A percentile compares a stretch with the other conserved stretches of the same genome.
Conservation (phyloP, 2,113 vertebrate species). For the Mellivora capensis region DNA sequence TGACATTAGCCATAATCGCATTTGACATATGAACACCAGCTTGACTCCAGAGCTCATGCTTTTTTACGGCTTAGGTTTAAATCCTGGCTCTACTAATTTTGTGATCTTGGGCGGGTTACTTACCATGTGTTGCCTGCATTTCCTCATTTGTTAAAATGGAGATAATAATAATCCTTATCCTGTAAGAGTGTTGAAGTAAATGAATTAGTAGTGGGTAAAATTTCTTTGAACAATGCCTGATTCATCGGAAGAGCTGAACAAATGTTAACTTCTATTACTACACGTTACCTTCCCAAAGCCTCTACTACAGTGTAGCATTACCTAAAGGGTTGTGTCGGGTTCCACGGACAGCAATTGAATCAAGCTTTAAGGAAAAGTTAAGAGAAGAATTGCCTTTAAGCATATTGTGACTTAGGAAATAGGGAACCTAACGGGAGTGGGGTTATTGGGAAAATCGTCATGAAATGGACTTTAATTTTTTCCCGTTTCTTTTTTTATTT, state of each 20-base stretch:
- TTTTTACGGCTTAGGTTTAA: neutral
- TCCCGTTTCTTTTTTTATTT: neutral
- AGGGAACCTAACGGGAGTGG: neutral
- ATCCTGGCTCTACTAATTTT: neutral
- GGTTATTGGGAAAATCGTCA: neutral
- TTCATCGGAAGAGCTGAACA: neutral
- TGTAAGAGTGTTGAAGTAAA: neutral
- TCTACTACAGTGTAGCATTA: neutral
- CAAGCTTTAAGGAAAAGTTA: neutral
- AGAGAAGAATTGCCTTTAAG: fast-evolving
- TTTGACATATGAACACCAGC: neutral
- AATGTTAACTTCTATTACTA: neutral
- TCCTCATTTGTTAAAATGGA: neutral
- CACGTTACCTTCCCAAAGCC: neutral
- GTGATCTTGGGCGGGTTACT: neutral
- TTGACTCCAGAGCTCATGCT: conserved; percentile 1
- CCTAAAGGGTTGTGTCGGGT: fast-evolving
- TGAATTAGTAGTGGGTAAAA: neutral
- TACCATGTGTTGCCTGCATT: neutral
- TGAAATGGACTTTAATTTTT: neutral
- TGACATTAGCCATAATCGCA: neutral
- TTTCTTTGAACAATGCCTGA: neutral
- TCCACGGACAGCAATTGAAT: fast-evolving
- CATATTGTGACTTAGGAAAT: neutral
- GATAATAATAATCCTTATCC: neutral